Conservation (phyloP, 2,888 invertebrate species). For the Atethmia centrago region DNA sequence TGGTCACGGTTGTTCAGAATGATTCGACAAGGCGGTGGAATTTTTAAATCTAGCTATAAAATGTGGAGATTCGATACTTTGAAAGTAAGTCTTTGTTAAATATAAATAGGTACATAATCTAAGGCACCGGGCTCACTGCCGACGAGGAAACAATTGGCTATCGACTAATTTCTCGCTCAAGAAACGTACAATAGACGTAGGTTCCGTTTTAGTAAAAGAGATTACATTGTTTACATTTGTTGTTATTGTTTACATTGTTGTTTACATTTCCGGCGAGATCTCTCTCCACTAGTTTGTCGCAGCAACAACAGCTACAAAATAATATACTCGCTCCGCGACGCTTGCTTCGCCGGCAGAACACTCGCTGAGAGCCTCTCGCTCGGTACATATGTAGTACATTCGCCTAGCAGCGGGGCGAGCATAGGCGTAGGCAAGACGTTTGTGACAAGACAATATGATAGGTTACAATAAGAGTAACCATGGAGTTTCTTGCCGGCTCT, state of each 20-base stretch:
- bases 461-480: no score
- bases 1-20: conserved; percentile 90
- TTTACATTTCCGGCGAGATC: background rate
- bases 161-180: background rate
- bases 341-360: background rate
- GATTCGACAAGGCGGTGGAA: conserved; percentile 93
- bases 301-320: background rate
- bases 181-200: background rate
- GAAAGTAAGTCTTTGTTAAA: conserved; percentile 77
- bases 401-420: background rate
- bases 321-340: background rate
- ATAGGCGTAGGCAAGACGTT: no score
- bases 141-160: background rate
- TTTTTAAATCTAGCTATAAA: conserved; percentile 68
- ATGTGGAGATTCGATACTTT: conserved; percentile 81
- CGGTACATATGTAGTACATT: background rate
- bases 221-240: background rate
- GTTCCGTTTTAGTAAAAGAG: background rate
- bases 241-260: background rate
- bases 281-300: background rate
- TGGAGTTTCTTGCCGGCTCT: no score
- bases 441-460: no score
- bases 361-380: background rate
- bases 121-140: no score
- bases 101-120: background rate